phyloP scores from a whole-genome alignment of 2,888 invertebrate genomes.

The Mesorhabditis belari region DNA sequence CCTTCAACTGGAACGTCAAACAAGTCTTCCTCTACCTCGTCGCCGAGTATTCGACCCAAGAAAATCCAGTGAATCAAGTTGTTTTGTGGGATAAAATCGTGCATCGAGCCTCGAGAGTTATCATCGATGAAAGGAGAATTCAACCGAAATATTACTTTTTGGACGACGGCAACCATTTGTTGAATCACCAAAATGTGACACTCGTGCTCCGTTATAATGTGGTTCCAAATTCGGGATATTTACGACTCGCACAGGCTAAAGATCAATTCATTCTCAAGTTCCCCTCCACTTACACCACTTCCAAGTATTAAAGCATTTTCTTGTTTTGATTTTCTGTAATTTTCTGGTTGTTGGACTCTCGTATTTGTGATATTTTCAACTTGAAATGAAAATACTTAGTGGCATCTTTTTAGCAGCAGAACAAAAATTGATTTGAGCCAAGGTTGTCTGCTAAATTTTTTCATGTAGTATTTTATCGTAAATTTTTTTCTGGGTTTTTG shows the following conservation, averaged over 20 bases:
- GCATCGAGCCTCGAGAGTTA: slow-evolving; percentile 82
- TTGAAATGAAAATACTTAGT: no score
- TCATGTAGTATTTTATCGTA: no score
- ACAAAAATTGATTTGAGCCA: no score
- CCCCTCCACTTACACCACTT: slow-evolving; percentile 75
- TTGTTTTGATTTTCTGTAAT: no score
- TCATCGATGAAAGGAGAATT: slow-evolving; percentile 82
- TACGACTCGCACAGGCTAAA: slow-evolving; percentile 73
- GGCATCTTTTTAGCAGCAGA: no score
- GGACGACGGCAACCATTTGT: slow-evolving; percentile 95
- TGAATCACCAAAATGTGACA: slow-evolving; percentile 88
- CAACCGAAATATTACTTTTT: slow-evolving; percentile 98
- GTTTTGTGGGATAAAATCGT: slow-evolving; percentile 99
- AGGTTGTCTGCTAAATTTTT: no score
- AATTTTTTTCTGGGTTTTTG: no score
- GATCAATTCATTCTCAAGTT: slow-evolving; percentile 83
- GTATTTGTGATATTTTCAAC: no score
- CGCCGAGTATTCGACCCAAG: slow-evolving; percentile 83
- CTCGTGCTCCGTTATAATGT: slow-evolving; percentile 79
- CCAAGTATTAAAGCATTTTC: slow-evolving; percentile 5
- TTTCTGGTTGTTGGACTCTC: no score
- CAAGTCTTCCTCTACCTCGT: slow-evolving; percentile 91
- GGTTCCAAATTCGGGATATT: slow-evolving; percentile 90
- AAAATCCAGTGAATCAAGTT: slow-evolving; percentile 70
- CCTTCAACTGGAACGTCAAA: slow-evolving; percentile 98